Conservation (phyloP, 2,888 invertebrate genomes). For the Fragum whitleyi region DNA sequence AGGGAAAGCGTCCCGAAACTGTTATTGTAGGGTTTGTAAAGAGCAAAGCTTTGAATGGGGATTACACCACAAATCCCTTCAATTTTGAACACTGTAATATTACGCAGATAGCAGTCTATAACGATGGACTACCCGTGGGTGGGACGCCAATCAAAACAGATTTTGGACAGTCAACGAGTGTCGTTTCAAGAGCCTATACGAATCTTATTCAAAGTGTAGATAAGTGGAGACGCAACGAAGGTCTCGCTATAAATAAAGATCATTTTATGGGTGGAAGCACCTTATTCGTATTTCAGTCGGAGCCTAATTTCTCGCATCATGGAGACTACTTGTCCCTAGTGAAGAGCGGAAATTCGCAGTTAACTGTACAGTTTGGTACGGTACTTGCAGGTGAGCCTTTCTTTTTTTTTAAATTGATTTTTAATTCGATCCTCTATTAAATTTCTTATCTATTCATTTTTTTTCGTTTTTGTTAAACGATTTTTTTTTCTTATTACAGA, state of each 20-base stretch:
- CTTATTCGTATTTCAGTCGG: conserved; percentile 38
- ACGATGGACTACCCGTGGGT: conserved; percentile 49
- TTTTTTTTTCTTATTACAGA: conserved; percentile 33
- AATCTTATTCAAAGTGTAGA: conserved; percentile 38
- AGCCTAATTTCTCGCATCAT: conserved; percentile 41
- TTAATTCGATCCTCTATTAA: too few relatives aligned
- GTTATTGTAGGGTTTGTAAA: conserved; percentile 46
- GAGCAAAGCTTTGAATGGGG: conserved; percentile 43
- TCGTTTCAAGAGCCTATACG: conserved; percentile 31
- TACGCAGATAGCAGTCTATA: conserved; percentile 46
- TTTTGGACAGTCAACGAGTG: conserved; percentile 12
- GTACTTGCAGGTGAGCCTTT: not conserved
- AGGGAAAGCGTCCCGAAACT: conserved; percentile 42
- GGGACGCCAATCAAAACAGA: conserved; percentile 50
- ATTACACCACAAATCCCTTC: conserved; percentile 56
- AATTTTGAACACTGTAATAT: conserved; percentile 55
- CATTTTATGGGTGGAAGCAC: conserved; percentile 31
- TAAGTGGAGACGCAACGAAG: conserved; percentile 50
- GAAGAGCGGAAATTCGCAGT: conserved; percentile 19
- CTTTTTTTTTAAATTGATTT: not conserved
- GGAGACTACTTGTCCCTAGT: conserved; percentile 36
- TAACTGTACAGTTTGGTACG: conserved; percentile 10
- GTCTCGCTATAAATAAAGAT: conserved; percentile 24
- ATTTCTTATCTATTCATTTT: not conserved
- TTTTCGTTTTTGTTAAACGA: not conserved